Conservation (phyloP, 2,113 vertebrate genomes). For the Antechinus stuartii region DNA sequence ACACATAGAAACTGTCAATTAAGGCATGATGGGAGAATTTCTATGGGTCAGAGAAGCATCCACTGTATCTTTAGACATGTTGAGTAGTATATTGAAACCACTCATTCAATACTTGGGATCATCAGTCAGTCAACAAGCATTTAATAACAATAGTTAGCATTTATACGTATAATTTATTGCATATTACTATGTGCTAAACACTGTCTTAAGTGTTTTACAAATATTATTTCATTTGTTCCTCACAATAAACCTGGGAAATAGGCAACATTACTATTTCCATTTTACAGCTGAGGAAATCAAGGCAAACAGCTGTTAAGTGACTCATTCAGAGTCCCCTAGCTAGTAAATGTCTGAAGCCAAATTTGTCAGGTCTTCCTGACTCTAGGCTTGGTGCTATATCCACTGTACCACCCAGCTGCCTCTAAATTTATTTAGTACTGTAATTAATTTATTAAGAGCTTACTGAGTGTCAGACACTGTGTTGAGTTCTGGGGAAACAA, state of each 20-base stretch:
- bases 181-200: neutral
- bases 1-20: neutral
- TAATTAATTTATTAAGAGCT: neutral
- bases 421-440: neutral
- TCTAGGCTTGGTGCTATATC: neutral
- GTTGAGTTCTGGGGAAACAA: neutral
- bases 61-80: neutral
- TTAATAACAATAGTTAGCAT: neutral
- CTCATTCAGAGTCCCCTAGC: neutral
- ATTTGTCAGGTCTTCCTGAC: neutral
- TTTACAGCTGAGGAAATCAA: neutral
- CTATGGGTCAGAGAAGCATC: neutral
- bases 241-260: neutral
- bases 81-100: neutral
- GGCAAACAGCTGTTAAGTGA: neutral
- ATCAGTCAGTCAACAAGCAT: neutral
- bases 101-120: neutral
- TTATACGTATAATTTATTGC: neutral
- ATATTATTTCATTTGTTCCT: neutral
- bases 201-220: neutral
- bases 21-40: neutral
- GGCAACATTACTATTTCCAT: neutral
- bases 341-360: neutral
- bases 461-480: neutral
- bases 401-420: neutral